Conservation (phyloP, 2,113 vertebrate genomes). For the Junco hyemalis region DNA sequence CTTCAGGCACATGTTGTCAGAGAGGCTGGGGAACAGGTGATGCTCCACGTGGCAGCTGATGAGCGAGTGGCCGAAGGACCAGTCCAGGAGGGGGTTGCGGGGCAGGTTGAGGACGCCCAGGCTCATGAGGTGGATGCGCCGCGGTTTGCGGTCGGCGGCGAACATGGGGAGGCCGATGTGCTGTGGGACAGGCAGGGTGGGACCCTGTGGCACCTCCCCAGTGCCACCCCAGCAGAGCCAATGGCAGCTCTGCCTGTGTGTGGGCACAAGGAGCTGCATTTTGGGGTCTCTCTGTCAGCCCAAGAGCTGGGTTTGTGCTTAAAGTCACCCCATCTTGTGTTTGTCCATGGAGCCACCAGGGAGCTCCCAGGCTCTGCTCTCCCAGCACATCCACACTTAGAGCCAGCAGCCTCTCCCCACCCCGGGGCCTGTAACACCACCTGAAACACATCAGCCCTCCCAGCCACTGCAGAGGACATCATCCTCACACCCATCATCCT, state of each 20-base stretch:
- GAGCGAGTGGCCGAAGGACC: slow-evolving; percentile 89
- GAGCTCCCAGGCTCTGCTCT: background rate
- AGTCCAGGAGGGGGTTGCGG: slow-evolving; percentile 84
- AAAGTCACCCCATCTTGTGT: background rate
- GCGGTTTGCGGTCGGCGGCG: slow-evolving; percentile 75
- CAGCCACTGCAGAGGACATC: background rate
- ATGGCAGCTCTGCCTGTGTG: rapidly evolving
- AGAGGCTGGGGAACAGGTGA: slow-evolving; percentile 90
- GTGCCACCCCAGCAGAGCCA: background rate
- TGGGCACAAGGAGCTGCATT: background rate
- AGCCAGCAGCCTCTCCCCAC: background rate
- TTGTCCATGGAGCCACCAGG: rapidly evolving
- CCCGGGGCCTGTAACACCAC: background rate
- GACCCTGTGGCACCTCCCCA: rapidly evolving
- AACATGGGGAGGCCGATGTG: slow-evolving; percentile 95
- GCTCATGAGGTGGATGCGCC: slow-evolving; percentile 87
- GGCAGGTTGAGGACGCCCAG: slow-evolving; percentile 89
- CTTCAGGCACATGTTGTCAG: slow-evolving; percentile 95
- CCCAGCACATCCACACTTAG: rapidly evolving
- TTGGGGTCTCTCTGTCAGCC: background rate
- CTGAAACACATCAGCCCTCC: background rate
- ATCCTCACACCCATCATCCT: background rate
- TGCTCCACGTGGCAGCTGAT: slow-evolving; percentile 96
- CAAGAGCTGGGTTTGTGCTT: background rate
- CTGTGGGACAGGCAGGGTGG: slow-evolving; percentile 52